These are phyloP conservation scores for Anoura caudifer DNA, from an alignment of 2,113 vertebrate genomes.

Conservation along the genomic window DNA sequence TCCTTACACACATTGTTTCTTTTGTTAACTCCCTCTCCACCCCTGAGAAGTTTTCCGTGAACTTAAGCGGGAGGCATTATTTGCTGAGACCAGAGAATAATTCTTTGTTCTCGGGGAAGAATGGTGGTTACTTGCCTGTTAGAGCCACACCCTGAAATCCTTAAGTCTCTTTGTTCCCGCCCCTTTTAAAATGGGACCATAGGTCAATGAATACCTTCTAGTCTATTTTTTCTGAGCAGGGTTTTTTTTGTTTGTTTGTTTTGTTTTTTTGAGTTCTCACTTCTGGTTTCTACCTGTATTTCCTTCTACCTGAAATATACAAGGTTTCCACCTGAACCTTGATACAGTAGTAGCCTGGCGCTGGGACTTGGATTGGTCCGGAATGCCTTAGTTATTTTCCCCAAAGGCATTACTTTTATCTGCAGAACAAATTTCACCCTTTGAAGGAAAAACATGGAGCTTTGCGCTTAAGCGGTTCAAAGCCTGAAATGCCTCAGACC, in stretches of 20 bases:
- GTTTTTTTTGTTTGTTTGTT: too few relatives aligned
- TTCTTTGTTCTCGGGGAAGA: not conserved
- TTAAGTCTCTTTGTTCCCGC: not conserved
- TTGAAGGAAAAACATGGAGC: not conserved
- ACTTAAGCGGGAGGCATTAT: not conserved
- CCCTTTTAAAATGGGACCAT: not conserved
- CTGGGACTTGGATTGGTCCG: not conserved
- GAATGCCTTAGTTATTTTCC: slow-evolving; percentile 51
- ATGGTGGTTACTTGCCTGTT: rapidly evolving
- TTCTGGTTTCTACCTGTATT: not conserved
- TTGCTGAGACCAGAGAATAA: not conserved
- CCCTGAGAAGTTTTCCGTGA: slow-evolving; percentile 62
- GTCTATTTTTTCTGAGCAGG: not conserved
- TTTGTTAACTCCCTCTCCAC: slow-evolving; percentile 63
- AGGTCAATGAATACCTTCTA: not conserved
- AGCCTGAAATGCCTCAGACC: not conserved
- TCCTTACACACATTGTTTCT: slow-evolving; percentile 65
- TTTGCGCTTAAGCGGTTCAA: not conserved
- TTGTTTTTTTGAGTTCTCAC: not conserved
- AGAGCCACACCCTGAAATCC: not conserved
- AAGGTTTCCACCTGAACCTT: not conserved
- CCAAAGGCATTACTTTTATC: slow-evolving; percentile 50
- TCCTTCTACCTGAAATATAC: not conserved
- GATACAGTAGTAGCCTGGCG: not conserved
- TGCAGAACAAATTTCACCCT: slow-evolving; percentile 51